phyloP scores from a whole-genome alignment of 2,113 vertebrate species.

The Etheostoma spectabile region DNA sequence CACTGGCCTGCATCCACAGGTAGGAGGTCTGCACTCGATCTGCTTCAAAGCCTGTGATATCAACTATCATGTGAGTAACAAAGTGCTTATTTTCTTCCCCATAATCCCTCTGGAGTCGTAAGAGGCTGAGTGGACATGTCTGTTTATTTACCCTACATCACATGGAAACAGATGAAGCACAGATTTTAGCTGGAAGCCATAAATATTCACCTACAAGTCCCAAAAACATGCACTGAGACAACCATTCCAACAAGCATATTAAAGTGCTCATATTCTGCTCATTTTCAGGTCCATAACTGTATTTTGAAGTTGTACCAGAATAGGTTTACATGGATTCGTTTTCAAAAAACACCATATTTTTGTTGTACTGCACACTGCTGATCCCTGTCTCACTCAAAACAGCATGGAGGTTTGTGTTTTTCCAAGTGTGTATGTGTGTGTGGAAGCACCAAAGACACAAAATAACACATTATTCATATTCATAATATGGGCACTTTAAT shows the following conservation, averaged over 20 bases:
- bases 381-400: too few species aligned
- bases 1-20: not conserved
- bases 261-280: too few species aligned
- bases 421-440: too few species aligned
- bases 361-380: too few species aligned
- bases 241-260: not conserved
- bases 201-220: not conserved
- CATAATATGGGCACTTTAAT: too few species aligned
- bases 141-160: not conserved
- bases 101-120: not conserved
- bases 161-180: not conserved
- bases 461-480: too few species aligned
- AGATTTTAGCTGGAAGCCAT: not conserved
- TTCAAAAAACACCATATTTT: too few species aligned
- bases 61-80: not conserved
- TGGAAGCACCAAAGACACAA: too few species aligned
- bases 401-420: too few species aligned
- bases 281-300: too few species aligned
- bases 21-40: not conserved
- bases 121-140: not conserved
- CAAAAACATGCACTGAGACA: not conserved
- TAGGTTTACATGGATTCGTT: too few species aligned
- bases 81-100: not conserved
- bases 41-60: not conserved
- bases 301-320: too few species aligned